Percentiles rank a stretch among this genome's conserved stretches.
These are phyloP conservation scores for Anas capensis DNA, from an alignment of 2,797 vertebrate species.

Conservation along the genomic window DNA sequence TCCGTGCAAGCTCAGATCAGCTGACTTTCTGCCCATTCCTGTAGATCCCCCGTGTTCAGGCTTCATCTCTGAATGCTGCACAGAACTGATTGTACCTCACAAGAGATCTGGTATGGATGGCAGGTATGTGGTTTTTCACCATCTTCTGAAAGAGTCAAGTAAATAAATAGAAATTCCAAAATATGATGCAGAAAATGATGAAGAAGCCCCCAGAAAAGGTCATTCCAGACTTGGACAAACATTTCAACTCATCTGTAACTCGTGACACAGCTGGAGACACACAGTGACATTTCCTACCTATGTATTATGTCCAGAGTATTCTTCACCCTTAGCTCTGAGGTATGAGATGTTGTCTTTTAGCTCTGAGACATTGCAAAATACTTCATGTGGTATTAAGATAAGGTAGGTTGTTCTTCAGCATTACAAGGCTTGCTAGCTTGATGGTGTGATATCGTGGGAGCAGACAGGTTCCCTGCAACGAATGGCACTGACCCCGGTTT, in stretches of 20 bases:
- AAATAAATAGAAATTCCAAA: neutral
- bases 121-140: neutral
- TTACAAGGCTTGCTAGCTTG: neutral
- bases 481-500: neutral
- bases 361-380: neutral
- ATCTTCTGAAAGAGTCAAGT: neutral
- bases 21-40: neutral
- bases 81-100: neutral
- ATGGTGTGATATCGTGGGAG: neutral
- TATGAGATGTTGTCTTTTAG: neutral
- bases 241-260: neutral
- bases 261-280: rapidly evolving
- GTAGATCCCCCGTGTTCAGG: neutral
- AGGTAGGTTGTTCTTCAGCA: neutral
- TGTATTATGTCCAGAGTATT: neutral
- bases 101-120: rapidly evolving
- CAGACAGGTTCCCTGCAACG: neutral
- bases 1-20: neutral
- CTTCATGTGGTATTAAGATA: neutral
- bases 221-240: neutral
- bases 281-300: neutral
- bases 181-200: neutral
- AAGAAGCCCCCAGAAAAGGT: neutral
- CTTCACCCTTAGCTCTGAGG: neutral
- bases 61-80: neutral